phyloP scores from a whole-genome alignment of 2,888 invertebrate genomes.

The Torymus aiolomorphi region DNA sequence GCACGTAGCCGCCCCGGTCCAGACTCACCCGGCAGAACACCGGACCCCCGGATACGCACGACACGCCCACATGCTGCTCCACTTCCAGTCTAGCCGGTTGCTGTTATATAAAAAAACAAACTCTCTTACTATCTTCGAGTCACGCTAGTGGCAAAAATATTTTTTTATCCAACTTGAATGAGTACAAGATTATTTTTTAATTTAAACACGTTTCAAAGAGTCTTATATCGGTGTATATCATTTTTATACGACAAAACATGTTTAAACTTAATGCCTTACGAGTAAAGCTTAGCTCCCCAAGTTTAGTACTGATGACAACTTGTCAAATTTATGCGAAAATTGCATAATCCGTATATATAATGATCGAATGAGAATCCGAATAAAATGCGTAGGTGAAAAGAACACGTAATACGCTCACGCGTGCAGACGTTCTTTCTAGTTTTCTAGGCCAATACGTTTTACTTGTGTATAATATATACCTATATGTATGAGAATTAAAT shows the following conservation, averaged over 20 bases:
- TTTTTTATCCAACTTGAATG: no score
- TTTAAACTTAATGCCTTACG: no score
- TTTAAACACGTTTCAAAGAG: no score
- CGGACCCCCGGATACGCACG: constrained; percentile 91
- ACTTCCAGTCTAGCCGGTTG: constrained; percentile 94
- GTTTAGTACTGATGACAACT: no score
- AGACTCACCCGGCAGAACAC: constrained; percentile 91
- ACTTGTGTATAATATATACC: no score
- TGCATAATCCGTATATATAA: constrained; percentile 29
- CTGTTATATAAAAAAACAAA: constrained; percentile 73
- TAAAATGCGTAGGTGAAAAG: constrained; percentile 22
- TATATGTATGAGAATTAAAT: constrained; percentile 7
- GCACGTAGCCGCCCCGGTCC: constrained; percentile 95
- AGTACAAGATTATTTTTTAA: no score
- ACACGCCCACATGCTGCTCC: constrained; percentile 92
- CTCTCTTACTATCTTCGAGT: no score
- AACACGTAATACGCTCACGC: constrained; percentile 28
- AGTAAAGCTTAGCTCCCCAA: no score
- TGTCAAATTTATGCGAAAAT: neutral
- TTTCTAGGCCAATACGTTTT: constrained; percentile 30
- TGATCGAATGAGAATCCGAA: constrained; percentile 14
- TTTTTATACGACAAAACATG: no score
- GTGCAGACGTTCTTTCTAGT: constrained; percentile 4
- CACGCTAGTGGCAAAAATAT: no score
- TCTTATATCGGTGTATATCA: no score